phyloP scores from a whole-genome alignment of 2,113 vertebrate genomes.

The Urocynchramus pylzowi region DNA sequence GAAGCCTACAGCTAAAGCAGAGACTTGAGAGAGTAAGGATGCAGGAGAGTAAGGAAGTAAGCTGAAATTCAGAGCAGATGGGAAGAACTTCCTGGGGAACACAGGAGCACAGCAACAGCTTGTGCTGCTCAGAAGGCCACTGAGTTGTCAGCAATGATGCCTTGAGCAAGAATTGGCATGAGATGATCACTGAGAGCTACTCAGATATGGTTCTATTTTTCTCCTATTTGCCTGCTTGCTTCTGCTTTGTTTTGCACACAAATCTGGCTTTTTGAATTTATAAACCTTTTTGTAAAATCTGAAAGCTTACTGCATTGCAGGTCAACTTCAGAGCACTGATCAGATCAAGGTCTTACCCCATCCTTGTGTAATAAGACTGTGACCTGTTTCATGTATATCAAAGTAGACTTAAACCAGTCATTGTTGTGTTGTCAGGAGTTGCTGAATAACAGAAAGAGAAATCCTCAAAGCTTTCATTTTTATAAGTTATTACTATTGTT shows the following conservation, averaged over 20 bases:
- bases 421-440: not conserved
- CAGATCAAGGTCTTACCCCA: not conserved
- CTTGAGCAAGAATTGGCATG: not conserved
- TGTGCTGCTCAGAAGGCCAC: not conserved
- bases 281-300: not conserved
- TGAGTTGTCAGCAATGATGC: not conserved
- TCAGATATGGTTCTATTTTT: not conserved
- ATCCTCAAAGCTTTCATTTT: not conserved
- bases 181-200: not conserved
- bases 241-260: not conserved
- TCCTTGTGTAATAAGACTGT: not conserved
- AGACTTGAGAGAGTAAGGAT: not conserved
- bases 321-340: not conserved
- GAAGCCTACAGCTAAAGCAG: not conserved
- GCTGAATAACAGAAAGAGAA: not conserved
- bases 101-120: not conserved
- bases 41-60: not conserved
- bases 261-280: not conserved
- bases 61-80: not conserved
- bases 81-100: not conserved
- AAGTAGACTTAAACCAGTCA: not conserved
- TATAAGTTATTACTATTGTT: not conserved
- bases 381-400: not conserved
- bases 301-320: not conserved
- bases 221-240: not conserved